Percentiles rank a stretch among this genome's conserved stretches.
Evolutionary conservation across 2,888 invertebrate genomes (phyloP).

Genomic region (Dasypogon diadema): DNA sequence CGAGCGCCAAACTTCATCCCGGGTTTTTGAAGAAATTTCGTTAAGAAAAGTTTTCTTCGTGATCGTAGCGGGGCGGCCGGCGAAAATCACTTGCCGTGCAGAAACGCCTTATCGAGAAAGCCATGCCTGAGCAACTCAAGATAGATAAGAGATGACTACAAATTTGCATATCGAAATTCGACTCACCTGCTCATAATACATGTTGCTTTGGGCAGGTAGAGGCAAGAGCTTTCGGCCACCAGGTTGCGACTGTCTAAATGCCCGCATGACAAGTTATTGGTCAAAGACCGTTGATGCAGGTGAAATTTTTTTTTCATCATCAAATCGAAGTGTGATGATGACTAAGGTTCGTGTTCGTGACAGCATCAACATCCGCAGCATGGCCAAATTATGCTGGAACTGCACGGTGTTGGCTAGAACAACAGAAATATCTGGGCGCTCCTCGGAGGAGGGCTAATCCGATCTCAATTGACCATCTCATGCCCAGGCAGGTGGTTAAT

Average conservation of each 20-base stretch:
- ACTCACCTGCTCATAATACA: not conserved
- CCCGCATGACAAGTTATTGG: conserved; percentile 36
- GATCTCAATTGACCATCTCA: conserved; percentile 28
- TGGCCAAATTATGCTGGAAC: not conserved
- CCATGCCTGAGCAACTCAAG: too few relatives aligned
- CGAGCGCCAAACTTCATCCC: not conserved
- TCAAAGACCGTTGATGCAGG: conserved; percentile 32
- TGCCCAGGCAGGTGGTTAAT: conserved; percentile 45
- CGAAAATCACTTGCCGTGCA: not conserved
- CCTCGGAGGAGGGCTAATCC: conserved; percentile 17
- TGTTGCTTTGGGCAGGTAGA: too few relatives aligned
- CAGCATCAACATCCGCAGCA: conserved; percentile 6
- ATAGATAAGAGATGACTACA: too few relatives aligned
- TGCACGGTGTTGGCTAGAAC: not conserved
- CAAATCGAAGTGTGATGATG: conserved; percentile 21
- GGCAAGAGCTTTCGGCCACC: not conserved
- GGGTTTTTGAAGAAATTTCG: not conserved
- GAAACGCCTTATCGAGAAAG: not conserved
- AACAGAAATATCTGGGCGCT: conserved; percentile 2
- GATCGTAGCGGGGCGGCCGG: not conserved
- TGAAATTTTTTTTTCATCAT: conserved; percentile 23
- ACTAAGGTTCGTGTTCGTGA: conserved; percentile 7
- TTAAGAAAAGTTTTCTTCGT: not conserved
- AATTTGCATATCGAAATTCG: conserved; percentile 39
- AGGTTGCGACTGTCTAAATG: not conserved